A percentile compares a stretch with the other conserved stretches of the same genome.
phyloP scores from a whole-genome alignment of 2,113 vertebrate species.

The Acanthochromis polyacanthus region DNA sequence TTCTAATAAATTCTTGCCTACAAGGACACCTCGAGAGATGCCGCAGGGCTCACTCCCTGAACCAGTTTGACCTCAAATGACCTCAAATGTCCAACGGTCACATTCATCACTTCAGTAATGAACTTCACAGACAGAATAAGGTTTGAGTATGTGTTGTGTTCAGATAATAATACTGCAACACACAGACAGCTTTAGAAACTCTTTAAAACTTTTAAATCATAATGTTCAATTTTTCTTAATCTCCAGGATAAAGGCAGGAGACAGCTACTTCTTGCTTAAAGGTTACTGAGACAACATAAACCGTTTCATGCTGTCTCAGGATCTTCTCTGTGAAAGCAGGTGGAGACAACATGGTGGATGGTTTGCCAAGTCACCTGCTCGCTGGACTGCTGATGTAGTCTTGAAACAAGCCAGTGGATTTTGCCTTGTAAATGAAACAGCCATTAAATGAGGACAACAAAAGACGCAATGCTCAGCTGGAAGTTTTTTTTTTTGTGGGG shows the following conservation, averaged over 20 bases:
- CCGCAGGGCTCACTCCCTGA: slow-evolving; percentile 40
- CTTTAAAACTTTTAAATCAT: neutral
- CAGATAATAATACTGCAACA: neutral
- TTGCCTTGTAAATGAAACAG: neutral
- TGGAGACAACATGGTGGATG: slow-evolving; percentile 43
- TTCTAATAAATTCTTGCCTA: slow-evolving; percentile 21
- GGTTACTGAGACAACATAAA: slow-evolving; percentile 12
- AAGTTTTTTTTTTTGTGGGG: neutral
- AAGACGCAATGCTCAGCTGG: neutral
- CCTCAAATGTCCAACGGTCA: slow-evolving; percentile 55
- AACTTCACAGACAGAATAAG: slow-evolving; percentile 56
- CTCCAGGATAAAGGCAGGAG: neutral
- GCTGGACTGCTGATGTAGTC: neutral
- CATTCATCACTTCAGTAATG: slow-evolving; percentile 58
- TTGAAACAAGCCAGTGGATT: neutral
- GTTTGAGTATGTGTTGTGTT: slow-evolving; percentile 4
- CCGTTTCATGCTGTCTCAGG: slow-evolving; percentile 17
- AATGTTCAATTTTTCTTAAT: neutral
- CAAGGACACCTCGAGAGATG: slow-evolving; percentile 28
- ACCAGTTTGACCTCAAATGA: slow-evolving; percentile 55
- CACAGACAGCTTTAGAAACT: neutral
- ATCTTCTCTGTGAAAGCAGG: slow-evolving; percentile 34
- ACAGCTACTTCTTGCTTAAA: neutral
- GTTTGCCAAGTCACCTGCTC: slow-evolving; percentile 61
- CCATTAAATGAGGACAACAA: neutral